Conservation (phyloP, 2,888 invertebrate species). For the Macaria notata region DNA sequence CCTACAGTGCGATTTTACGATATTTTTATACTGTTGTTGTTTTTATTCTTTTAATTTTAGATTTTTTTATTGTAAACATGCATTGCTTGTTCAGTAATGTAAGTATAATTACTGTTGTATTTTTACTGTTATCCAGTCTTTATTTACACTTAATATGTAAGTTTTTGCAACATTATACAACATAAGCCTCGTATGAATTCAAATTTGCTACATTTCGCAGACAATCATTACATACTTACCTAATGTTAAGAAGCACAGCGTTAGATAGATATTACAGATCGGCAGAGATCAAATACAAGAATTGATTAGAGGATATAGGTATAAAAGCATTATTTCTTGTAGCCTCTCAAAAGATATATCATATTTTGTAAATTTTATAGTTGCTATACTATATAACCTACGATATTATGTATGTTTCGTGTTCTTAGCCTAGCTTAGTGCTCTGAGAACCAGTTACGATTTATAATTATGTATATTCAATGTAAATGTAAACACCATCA, state of each 20-base stretch:
- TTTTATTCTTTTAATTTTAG: constrained; percentile 13
- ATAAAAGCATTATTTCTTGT: constrained; percentile 73
- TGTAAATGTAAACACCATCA: constrained; percentile 44
- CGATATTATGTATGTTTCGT: constrained; percentile 64
- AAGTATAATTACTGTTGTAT: too few species aligned
- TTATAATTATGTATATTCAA: constrained; percentile 49
- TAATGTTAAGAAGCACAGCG: constrained; percentile 26
- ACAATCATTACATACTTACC: constrained; percentile 11
- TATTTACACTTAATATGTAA: too few species aligned
- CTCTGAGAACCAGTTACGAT: constrained; percentile 72
- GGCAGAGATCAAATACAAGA: constrained; percentile 68
- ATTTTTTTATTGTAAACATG: not conserved
- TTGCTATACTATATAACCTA: constrained; percentile 74
- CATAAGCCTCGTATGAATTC: not conserved
- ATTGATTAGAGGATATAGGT: constrained; percentile 76
- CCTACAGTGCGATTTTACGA: constrained; percentile 15
- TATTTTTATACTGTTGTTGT: constrained; percentile 29
- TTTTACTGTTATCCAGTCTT: too few species aligned
- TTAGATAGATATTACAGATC: constrained; percentile 36
- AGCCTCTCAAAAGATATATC: constrained; percentile 80
- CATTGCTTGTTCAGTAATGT: too few species aligned
- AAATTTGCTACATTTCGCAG: constrained; percentile 17
- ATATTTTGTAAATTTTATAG: constrained; percentile 83
- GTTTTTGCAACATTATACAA: too few species aligned
- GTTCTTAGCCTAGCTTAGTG: constrained; percentile 78